phyloP scores from a whole-genome alignment of 2,113 vertebrate species.

The Malaclemys terrapin region DNA sequence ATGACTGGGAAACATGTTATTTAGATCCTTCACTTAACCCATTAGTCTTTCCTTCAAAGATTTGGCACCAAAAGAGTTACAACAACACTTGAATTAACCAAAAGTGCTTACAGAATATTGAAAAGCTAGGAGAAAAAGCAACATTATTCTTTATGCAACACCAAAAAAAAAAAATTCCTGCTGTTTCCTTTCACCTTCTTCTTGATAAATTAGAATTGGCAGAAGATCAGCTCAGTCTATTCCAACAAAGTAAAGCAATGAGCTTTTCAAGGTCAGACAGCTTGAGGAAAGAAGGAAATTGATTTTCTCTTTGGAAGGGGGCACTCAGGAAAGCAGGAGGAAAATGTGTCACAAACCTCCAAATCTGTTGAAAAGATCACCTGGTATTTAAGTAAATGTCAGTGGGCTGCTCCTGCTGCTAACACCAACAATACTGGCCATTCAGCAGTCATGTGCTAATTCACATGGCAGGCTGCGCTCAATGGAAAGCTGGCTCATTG shows the following conservation, averaged over 20 bases:
- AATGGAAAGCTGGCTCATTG: not conserved
- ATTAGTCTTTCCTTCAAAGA: constrained; percentile 44
- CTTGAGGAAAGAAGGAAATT: not conserved
- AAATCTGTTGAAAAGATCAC: not conserved
- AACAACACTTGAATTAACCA: constrained; percentile 13
- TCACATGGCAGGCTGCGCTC: not conserved
- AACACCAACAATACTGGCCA: not conserved
- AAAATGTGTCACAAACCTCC: not conserved
- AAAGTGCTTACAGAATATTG: constrained; percentile 4
- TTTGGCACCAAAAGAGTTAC: not conserved
- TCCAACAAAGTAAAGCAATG: constrained; percentile 14
- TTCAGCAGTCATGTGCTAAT: not conserved
- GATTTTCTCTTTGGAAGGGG: not conserved
- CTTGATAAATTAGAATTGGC: not conserved
- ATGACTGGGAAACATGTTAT: constrained; percentile 32
- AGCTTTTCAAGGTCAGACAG: constrained; percentile 2
- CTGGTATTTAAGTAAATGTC: constrained; percentile 40
- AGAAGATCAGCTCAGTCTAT: constrained; percentile 18
- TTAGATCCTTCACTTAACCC: not conserved
- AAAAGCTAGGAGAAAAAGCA: constrained; percentile 28
- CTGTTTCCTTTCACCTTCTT: constrained; percentile 42
- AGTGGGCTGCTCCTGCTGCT: constrained; percentile 10
- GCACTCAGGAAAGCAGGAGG: not conserved
- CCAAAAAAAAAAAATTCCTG: not conserved
- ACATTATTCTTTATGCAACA: not conserved